A percentile compares a stretch with the other conserved stretches of the same genome.
phyloP scores from a whole-genome alignment of 2,888 invertebrate genomes.

The Patella ulyssiponensis region DNA sequence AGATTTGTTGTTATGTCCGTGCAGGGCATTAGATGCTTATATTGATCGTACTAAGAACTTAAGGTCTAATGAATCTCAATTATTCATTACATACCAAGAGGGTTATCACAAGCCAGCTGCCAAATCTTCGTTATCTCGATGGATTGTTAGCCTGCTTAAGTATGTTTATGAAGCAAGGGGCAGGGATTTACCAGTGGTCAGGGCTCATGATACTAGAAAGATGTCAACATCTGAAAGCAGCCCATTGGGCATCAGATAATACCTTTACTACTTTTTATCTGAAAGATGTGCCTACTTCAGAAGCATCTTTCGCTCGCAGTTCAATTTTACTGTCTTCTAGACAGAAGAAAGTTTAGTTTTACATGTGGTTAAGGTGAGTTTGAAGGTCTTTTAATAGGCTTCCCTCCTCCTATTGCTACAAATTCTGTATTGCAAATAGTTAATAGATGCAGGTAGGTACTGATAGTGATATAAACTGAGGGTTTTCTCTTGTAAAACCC shows the following conservation, averaged over 20 bases:
- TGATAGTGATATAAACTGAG: neutral
- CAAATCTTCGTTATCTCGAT: too few species aligned
- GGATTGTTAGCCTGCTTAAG: too few species aligned
- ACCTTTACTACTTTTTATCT: neutral
- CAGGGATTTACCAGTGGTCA: neutral
- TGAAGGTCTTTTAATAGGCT: neutral
- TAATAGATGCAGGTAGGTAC: slow-evolving; percentile 7
- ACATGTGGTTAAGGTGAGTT: too few species aligned
- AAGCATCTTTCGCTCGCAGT: too few species aligned
- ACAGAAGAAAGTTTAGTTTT: too few species aligned
- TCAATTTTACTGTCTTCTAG: too few species aligned
- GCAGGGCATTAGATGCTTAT: neutral
- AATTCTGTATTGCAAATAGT: neutral
- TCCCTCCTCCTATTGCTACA: neutral
- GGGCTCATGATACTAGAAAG: neutral
- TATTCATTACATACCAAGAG: slow-evolving; percentile 5
- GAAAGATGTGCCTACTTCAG: neutral
- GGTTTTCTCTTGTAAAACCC: slow-evolving; percentile 10
- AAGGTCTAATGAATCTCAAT: neutral
- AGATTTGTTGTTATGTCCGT: slow-evolving; percentile 1
- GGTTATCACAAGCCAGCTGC: too few species aligned
- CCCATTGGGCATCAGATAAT: neutral
- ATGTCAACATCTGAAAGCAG: neutral
- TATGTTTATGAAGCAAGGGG: too few species aligned
- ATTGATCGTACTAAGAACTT: neutral